Conservation (phyloP, 2,113 vertebrate species). For the Alosa alosa region DNA sequence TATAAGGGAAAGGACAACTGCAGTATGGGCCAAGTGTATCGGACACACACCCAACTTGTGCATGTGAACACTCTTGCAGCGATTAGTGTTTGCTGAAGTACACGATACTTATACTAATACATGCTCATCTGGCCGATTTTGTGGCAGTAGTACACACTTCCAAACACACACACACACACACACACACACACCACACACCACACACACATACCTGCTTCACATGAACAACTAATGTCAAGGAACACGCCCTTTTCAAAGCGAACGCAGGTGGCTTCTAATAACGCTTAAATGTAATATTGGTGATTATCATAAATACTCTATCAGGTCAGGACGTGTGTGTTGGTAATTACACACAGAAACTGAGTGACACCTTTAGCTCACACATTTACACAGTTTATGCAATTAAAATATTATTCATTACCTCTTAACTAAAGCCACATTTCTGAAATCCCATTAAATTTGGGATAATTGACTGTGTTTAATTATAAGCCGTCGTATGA, state of each 20-base stretch:
- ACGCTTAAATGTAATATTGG: neutral
- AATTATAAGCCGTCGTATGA: constrained; percentile 74
- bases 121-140: neutral
- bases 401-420: constrained; percentile 84
- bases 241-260: constrained; percentile 39
- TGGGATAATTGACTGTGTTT: constrained; percentile 81
- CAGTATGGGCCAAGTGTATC: constrained; percentile 80
- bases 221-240: constrained; percentile 3
- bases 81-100: neutral
- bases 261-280: neutral
- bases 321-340: constrained; percentile 48
- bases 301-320: constrained; percentile 40
- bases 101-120: neutral
- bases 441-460: constrained; percentile 80
- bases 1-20: constrained; percentile 86
- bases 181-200: constrained; percentile 30
- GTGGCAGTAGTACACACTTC: neutral
- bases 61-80: constrained; percentile 30
- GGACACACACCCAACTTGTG: constrained; percentile 39
- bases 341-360: constrained; percentile 76
- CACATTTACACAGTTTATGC: constrained; percentile 74
- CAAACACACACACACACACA: neutral
- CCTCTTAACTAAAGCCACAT: constrained; percentile 80
- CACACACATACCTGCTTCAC: neutral
- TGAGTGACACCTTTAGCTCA: constrained; percentile 68